Evolutionary conservation across 2,113 vertebrate genomes (phyloP), one percentile per base, ranked within the genome.

Genomic region (Podilymbus podiceps): DNA sequence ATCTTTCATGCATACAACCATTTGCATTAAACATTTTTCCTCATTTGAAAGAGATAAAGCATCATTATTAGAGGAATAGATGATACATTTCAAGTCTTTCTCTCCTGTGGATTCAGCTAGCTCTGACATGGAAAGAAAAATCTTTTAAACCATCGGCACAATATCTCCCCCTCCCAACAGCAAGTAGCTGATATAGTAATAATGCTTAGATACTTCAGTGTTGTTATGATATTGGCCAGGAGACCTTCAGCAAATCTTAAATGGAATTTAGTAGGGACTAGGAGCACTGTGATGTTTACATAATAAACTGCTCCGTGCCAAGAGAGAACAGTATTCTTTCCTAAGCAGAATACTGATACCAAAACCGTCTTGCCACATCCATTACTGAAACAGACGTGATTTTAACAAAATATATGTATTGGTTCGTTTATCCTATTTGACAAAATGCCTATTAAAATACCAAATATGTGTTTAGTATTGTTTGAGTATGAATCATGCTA

Each of bases 31-130:
- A 85, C 30, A 38, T 74, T 91, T 89, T 71, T 60, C 28, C 67
- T 90, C 38, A 77, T 93, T 93, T 94, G 64, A 91, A 96, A 90
- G 67, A 83, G 55, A 82, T 59, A 88, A 93, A 90, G 62, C 68
- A 78, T 79, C 62, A 88, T 94, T 90, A 71, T 92, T 89, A 90
- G 60, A 83, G 64, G 59, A 96, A 80, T 5, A 44, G 72, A 84
- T 74, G 42, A 72, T 69, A 87, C 30, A 31, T 91, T 97, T 79
- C 24, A 85, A 90, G 74, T 46, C 38, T 81, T 87, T 86, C 55
- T 90, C 75, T 96, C 87, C 23, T 82, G 84, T 85, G 75, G 46
- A 58, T 96, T 91, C 72, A 47, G 25, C 47, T 76, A 47, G 40
- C 19, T 93, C 42, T 82, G 52, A 77, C 19, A 73, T 0, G 4